These are phyloP conservation scores for Vulpes vulpes DNA, from an alignment of 2,113 vertebrate genomes.

Conservation along the genomic window DNA sequence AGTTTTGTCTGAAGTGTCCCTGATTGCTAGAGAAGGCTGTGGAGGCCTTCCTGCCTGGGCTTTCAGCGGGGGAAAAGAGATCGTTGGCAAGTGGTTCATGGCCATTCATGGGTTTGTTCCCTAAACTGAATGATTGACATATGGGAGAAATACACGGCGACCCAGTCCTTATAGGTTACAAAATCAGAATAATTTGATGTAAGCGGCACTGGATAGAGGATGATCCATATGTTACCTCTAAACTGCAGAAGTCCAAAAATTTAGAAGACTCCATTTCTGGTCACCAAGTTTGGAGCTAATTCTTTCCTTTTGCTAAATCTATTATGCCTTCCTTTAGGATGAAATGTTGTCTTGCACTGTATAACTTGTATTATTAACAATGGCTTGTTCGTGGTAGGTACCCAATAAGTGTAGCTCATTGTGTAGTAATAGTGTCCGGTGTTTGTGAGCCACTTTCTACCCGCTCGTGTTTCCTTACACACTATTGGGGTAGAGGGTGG, in stretches of 20 bases:
- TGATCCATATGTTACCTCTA: not conserved
- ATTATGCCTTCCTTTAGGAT: conserved; percentile 5
- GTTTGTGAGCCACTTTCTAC: not conserved
- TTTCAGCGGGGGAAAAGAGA: not conserved
- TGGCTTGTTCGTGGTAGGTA: not conserved
- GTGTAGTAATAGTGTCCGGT: not conserved
- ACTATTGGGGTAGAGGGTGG: not conserved
- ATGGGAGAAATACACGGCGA: not conserved
- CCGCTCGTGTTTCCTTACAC: not conserved
- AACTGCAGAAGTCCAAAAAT: conserved; percentile 27
- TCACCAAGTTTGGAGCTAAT: not conserved
- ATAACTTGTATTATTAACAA: conserved; percentile 27
- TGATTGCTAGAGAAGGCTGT: conserved; percentile 9
- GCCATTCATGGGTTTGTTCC: conserved; percentile 15
- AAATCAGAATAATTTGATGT: conserved; percentile 38
- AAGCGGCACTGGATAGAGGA: conserved; percentile 44
- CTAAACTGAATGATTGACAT: not conserved
- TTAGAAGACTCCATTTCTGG: not conserved
- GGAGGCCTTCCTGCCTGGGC: not conserved
- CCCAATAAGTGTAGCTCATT: not conserved
- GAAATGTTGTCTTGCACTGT: not conserved
- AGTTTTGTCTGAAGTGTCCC: conserved; percentile 9
- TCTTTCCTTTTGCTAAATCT: conserved; percentile 28
- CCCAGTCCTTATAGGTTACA: conserved; percentile 18
- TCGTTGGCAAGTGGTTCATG: conserved; percentile 29